A percentile compares a stretch with the other conserved stretches of the same genome.
These are phyloP conservation scores for Drosophila pandora DNA, from an alignment of 1,140 invertebrate species.

Conservation along the genomic window DNA sequence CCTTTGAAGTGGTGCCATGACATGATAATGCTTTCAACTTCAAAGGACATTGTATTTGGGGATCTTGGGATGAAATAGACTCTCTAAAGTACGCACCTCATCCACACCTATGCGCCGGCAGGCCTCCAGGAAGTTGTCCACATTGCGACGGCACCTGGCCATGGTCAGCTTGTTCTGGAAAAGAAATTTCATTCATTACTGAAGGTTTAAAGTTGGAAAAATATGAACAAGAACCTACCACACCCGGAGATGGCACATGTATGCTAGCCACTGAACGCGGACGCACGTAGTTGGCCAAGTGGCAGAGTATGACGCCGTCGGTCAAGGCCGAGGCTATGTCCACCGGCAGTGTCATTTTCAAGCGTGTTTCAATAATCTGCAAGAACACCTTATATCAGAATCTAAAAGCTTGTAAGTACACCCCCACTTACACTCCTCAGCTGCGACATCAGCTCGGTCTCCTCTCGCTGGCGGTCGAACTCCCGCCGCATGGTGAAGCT, in stretches of 20 bases:
- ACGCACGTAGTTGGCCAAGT: slow-evolving; percentile 95
- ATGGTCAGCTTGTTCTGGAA: slow-evolving; percentile 95
- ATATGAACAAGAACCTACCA: slow-evolving; percentile 87
- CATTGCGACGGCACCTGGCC: slow-evolving; percentile 96
- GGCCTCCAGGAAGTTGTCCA: slow-evolving; percentile 97
- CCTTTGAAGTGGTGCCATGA: not conserved
- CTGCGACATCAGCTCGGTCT: slow-evolving; percentile 93
- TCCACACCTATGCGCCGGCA: slow-evolving; percentile 96
- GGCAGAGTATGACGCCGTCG: slow-evolving; percentile 96
- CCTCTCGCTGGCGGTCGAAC: slow-evolving; percentile 94
- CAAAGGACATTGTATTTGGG: slow-evolving; percentile 10
- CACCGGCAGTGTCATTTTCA: slow-evolving; percentile 95
- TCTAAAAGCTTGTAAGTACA: not conserved
- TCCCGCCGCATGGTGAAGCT: slow-evolving; percentile 96
- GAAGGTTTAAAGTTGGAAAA: not conserved
- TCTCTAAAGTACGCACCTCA: slow-evolving; percentile 89
- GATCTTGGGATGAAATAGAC: not conserved
- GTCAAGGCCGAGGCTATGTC: slow-evolving; percentile 93
- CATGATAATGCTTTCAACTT: not conserved
- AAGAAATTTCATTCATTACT: slow-evolving; percentile 6
- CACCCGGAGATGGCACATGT: slow-evolving; percentile 96
- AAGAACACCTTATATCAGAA: not conserved
- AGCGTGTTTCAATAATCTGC: slow-evolving; percentile 94
- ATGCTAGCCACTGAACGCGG: slow-evolving; percentile 96
- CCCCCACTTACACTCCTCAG: slow-evolving; percentile 89